phyloP scores from a whole-genome alignment of 2,113 vertebrate species.

The Odontophorus gujanensis region DNA sequence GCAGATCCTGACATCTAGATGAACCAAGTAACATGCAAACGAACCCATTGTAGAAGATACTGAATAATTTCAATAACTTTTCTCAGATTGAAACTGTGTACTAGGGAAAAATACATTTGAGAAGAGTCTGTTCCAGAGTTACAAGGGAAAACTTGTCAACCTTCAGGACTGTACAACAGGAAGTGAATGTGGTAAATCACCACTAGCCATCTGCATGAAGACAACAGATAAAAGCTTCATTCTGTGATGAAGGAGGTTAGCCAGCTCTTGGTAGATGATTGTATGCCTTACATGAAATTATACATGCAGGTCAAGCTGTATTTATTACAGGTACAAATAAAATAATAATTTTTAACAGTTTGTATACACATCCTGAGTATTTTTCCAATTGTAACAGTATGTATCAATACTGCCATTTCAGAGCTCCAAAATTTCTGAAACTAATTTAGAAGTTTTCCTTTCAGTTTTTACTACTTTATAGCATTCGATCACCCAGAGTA shows the following conservation, averaged over 20 bases:
- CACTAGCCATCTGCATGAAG: not conserved
- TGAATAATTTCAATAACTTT: not conserved
- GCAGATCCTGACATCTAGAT: not conserved
- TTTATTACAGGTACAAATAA: not conserved
- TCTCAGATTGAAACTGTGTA: not conserved
- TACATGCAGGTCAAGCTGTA: not conserved
- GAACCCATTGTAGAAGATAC: not conserved
- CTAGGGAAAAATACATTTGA: not conserved
- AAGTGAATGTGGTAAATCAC: not conserved
- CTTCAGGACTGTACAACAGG: not conserved
- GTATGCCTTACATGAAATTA: not conserved
- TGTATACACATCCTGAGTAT: fast-evolving
- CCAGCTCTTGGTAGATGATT: not conserved
- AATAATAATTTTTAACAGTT: not conserved
- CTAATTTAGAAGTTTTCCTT: not conserved
- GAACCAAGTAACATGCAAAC: not conserved
- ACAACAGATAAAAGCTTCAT: not conserved
- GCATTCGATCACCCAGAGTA: not conserved
- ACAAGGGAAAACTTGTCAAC: not conserved
- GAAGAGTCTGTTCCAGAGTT: not conserved
- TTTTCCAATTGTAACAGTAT: not conserved
- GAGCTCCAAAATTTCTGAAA: not conserved
- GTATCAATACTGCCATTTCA: not conserved
- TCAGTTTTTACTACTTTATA: not conserved
- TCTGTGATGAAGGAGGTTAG: not conserved